Base-by-base conservation (phyloP, 2,888 invertebrate genomes). In the Sarcophaga rosellei region DNA sequence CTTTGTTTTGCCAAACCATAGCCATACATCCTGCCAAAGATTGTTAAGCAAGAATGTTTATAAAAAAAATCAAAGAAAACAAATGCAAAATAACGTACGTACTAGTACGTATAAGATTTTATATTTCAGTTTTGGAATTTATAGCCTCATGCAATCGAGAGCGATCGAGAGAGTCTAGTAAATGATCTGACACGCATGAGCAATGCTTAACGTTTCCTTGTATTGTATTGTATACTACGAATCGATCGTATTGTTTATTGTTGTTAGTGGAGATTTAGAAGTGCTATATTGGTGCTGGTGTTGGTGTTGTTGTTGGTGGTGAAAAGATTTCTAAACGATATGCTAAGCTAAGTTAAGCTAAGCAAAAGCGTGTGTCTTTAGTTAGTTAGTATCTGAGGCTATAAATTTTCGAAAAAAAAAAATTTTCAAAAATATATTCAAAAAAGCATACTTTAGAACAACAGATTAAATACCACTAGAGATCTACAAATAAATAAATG, bases 141-240 rank as follows among this genome's bases (percentile, higher is more conserved):
- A 86, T 84, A 72, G 86, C 81, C 81, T 84, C 86, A 84, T 86
- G 86, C 84, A 84, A 84, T 86, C 78, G 81, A 86, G 75, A 86
- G 81, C 86, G 84, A 86, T 86, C 86, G 12, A 17, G 78, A 75
- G 84, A 81, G 75, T 17, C 15, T 57, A 17, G 86, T 86, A 86
- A 86, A 81, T 86, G 84, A 86, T 86, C 86, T 84, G 86, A 86
- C 86, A 86, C 86, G 86, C 84, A 72, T 76, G 61, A 70, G 76
- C 45, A 78, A 81, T 74, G 74, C 77, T 61, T 77, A 20, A 20
- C 12, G 53, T 45, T 69, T 72, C 63, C 76, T 77, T 69, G 45
- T 47, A 59, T 70, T 69, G 45, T 47, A 59, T 70, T 15, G 69
- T 65, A 53, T 35, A 45, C 62, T 81, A 25, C 44, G 11, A 45